A percentile compares a stretch with the other conserved stretches of the same genome.
These are phyloP conservation scores for Galerucella calmariensis DNA, from an alignment of 2,888 invertebrate species.

Conservation along the genomic window DNA sequence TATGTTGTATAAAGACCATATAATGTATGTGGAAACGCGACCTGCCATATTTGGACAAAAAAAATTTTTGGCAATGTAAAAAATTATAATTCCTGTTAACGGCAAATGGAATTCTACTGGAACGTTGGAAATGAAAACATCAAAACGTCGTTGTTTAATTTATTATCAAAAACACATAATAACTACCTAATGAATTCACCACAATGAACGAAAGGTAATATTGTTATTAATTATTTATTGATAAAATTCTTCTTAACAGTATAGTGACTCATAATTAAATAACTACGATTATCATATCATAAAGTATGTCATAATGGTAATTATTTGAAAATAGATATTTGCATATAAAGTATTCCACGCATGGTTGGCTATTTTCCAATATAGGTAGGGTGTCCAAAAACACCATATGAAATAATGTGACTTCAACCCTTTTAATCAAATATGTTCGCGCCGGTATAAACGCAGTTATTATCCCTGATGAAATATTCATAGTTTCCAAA, in stretches of 20 bases:
- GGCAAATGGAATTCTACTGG: no score
- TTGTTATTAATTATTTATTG: not conserved
- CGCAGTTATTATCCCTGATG: conserved; percentile 32
- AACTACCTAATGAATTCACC: no score
- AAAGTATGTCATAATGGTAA: conserved; percentile 23
- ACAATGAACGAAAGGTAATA: no score
- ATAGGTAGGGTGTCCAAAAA: conserved; percentile 22
- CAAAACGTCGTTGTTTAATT: no score
- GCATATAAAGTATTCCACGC: conserved; percentile 30
- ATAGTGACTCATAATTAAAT: conserved; percentile 3
- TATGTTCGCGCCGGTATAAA: conserved; percentile 31
- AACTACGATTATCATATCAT: conserved; percentile 4
- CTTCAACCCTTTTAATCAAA: conserved; percentile 46
- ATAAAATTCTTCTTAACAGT: not conserved
- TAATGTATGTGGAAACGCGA: no score
- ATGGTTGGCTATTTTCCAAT: conserved; percentile 24
- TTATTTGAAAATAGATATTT: conserved; percentile 24
- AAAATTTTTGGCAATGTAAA: no score
- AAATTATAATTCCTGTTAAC: no score
- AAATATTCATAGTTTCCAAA: conserved; percentile 46
- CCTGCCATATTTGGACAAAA: no score
- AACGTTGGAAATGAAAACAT: no score
- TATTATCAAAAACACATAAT: no score
- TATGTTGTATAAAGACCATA: no score
- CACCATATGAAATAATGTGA: conserved; percentile 42